Evolutionary conservation across 2,888 invertebrate species (phyloP).

Genomic region (Hydropsyche betteni): DNA sequence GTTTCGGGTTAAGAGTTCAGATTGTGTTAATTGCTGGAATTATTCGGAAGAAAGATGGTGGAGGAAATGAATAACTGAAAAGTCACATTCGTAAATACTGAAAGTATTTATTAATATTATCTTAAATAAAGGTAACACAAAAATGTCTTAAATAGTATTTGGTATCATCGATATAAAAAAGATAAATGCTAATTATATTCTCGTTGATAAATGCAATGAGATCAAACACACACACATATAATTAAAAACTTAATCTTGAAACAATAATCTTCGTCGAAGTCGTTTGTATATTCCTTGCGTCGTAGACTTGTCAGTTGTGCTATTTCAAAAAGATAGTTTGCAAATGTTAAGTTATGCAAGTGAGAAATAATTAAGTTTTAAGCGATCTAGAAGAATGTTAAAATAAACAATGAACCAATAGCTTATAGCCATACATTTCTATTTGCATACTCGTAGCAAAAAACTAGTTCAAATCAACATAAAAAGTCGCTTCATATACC

Average conservation of each 20-base stretch:
- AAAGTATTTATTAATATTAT: no score
- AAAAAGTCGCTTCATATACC: constrained; percentile 55
- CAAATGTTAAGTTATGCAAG: no score
- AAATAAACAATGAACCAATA: no score
- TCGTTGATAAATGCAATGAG: constrained; percentile 9
- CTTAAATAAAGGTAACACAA: constrained; percentile 8
- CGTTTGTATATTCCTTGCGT: background rate
- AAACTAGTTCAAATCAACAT: no score
- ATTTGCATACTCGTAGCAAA: no score
- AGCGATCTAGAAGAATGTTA: no score
- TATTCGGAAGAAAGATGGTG: constrained; percentile 23
- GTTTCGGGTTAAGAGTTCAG: no score
- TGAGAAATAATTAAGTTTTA: no score
- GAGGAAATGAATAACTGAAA: constrained; percentile 13
- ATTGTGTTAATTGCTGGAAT: constrained; percentile 7
- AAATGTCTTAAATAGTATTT: background rate
- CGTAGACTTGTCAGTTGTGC: background rate
- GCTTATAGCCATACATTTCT: no score
- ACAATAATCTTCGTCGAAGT: constrained; percentile 11
- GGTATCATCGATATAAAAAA: background rate
- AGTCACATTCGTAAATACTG: constrained; percentile 10
- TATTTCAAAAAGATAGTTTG: constrained; percentile 3
- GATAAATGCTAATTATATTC: background rate
- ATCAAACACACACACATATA: background rate
- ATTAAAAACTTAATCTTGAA: background rate